Conservation (phyloP, 2,797 vertebrate genomes). For the Acrocephalus scirpaceus region DNA sequence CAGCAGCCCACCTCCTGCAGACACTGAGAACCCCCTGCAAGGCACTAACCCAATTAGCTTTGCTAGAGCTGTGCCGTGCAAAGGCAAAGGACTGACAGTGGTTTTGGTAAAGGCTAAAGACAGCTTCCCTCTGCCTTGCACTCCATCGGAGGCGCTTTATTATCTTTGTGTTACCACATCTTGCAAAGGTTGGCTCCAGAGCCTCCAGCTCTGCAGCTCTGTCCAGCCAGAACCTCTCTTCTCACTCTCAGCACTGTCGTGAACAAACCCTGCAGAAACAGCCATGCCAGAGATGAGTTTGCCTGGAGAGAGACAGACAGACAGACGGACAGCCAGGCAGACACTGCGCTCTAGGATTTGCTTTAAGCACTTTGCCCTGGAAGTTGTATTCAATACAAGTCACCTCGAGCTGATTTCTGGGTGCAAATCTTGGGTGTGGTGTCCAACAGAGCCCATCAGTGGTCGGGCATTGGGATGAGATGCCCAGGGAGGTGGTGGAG, state of each 20-base stretch:
- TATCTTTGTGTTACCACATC: conserved; percentile 4
- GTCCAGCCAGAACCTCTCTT: neutral
- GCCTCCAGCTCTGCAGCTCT: conserved; percentile 4
- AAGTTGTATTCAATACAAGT: neutral
- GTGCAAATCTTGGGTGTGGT: neutral
- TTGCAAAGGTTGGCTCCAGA: conserved; percentile 40
- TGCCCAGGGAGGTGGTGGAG: neutral
- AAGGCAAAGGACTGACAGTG: conserved; percentile 64
- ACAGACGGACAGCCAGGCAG: neutral
- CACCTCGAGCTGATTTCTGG: neutral
- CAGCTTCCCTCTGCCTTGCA: conserved; percentile 58
- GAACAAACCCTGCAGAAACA: neutral
- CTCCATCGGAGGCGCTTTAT: conserved; percentile 33
- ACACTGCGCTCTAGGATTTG: accelerated
- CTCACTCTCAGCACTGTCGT: neutral
- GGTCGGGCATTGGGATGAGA: neutral
- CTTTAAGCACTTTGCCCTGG: neutral
- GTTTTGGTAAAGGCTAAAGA: conserved; percentile 65
- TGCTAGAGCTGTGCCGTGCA: conserved; percentile 57
- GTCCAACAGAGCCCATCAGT: accelerated
- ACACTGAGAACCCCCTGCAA: conserved; percentile 48
- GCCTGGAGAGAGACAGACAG: neutral
- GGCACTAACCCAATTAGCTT: conserved; percentile 69
- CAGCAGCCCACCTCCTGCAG: conserved; percentile 65
- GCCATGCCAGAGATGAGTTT: neutral